These are phyloP conservation scores for Callipepla californica DNA, from an alignment of 2,113 vertebrate genomes.

Conservation along the genomic window DNA sequence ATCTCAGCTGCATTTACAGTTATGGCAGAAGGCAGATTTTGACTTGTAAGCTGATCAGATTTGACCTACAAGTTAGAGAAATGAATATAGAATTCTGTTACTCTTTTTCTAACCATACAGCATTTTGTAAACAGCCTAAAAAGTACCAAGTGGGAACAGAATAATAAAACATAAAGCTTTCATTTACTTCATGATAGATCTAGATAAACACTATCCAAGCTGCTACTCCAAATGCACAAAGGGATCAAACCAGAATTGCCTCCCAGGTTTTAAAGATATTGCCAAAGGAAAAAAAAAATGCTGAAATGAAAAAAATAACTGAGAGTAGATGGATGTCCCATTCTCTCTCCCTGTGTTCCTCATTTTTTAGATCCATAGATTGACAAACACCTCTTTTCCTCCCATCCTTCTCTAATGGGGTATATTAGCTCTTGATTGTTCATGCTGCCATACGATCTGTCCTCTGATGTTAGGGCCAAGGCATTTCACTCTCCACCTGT, in stretches of 20 bases:
- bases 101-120: not conserved
- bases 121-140: not conserved
- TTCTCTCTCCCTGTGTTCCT: not conserved
- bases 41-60: constrained; percentile 43
- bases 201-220: not conserved
- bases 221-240: not conserved
- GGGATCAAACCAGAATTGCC: not conserved
- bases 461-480: not conserved
- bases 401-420: not conserved
- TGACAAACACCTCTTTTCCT: not conserved
- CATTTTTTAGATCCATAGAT: not conserved
- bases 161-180: not conserved
- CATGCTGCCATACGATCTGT: not conserved
- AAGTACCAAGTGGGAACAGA: not conserved
- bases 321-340: not conserved
- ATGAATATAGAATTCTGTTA: not conserved
- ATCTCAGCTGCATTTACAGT: constrained; percentile 33
- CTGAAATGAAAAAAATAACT: not conserved
- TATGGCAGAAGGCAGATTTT: constrained; percentile 23
- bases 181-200: not conserved
- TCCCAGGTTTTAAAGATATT: not conserved
- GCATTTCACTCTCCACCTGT: not conserved
- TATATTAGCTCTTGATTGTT: not conserved
- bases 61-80: constrained; percentile 45
- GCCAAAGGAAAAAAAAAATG: not conserved